Conservation (phyloP, 2,113 vertebrate genomes). For the Daubentonia madagascariensis region DNA sequence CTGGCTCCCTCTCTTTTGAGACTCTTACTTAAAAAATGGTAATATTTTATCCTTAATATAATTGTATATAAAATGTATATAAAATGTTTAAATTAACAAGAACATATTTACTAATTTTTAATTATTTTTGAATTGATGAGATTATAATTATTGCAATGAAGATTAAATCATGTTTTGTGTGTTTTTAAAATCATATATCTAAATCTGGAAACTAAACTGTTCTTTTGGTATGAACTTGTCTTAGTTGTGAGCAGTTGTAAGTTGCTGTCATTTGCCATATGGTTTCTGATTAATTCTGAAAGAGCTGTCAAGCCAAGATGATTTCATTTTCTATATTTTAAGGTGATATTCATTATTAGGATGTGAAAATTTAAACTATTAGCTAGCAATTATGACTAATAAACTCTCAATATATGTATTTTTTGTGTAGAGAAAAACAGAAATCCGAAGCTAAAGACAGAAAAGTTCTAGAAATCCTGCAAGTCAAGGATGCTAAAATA, state of each 20-base stretch:
- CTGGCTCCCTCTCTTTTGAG: background rate
- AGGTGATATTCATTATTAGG: slow-evolving; percentile 81
- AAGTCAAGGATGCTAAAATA: slow-evolving; percentile 92
- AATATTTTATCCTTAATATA: background rate
- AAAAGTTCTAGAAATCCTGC: slow-evolving; percentile 93
- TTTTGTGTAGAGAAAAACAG: slow-evolving; percentile 91
- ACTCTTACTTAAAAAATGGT: background rate
- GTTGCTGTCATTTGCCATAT: slow-evolving; percentile 85
- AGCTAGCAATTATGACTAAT: slow-evolving; percentile 79
- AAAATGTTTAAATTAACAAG: background rate
- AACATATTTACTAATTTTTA: background rate
- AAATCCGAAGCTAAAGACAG: slow-evolving; percentile 95
- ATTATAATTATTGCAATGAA: background rate
- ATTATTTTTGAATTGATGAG: slow-evolving; percentile 14
- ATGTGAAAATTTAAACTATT: slow-evolving; percentile 81
- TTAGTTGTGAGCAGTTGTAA: slow-evolving; percentile 79
- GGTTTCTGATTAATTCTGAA: slow-evolving; percentile 83
- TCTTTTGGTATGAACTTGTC: slow-evolving; percentile 78
- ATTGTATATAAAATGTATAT: background rate
- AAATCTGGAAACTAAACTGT: slow-evolving; percentile 43
- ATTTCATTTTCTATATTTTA: slow-evolving; percentile 82
- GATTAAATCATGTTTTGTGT: background rate
- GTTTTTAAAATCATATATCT: background rate
- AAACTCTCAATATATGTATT: slow-evolving; percentile 70
- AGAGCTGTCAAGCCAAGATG: slow-evolving; percentile 78